Evolutionary conservation across 2,797 vertebrate species (phyloP).

Genomic region (Streptopelia turtur): DNA sequence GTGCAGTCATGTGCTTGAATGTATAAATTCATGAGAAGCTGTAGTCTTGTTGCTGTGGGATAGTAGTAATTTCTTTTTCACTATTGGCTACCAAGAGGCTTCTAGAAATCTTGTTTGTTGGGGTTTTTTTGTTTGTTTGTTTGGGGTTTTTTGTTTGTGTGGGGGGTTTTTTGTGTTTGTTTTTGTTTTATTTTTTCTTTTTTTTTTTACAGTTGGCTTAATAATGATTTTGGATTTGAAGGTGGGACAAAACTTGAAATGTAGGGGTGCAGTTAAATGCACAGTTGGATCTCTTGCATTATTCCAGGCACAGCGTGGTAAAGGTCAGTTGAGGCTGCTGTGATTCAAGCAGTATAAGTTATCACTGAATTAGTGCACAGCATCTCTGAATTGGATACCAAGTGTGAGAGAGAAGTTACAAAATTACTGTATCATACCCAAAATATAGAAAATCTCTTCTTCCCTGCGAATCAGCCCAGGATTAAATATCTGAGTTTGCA

Average conservation of each 20-base stretch:
- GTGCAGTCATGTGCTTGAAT: not conserved
- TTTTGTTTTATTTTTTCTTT: not conserved
- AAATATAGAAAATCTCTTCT: not conserved
- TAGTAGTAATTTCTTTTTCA: not conserved
- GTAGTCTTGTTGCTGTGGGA: not conserved
- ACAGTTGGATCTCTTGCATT: not conserved
- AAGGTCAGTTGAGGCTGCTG: not conserved
- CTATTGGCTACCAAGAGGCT: not conserved
- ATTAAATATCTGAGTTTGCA: not conserved
- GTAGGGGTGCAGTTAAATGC: not conserved
- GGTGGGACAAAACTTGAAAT: not conserved
- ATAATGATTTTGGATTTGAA: not conserved
- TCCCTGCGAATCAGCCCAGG: not conserved
- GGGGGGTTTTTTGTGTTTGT: too few species aligned
- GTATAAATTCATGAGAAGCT: not conserved
- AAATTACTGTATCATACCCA: not conserved
- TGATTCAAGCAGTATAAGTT: not conserved
- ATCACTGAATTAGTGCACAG: not conserved
- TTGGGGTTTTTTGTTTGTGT: too few species aligned
- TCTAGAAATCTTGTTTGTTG: not conserved
- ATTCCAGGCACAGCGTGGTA: not conserved
- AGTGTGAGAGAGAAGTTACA: not conserved
- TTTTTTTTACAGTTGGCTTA: not conserved
- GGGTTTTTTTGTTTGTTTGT: not conserved
- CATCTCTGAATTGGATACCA: not conserved